Evolutionary conservation across 2,797 vertebrate genomes (phyloP), one percentile per base, ranked within the genome.

Genomic region (Melanotaenia maccullochi): DNA sequence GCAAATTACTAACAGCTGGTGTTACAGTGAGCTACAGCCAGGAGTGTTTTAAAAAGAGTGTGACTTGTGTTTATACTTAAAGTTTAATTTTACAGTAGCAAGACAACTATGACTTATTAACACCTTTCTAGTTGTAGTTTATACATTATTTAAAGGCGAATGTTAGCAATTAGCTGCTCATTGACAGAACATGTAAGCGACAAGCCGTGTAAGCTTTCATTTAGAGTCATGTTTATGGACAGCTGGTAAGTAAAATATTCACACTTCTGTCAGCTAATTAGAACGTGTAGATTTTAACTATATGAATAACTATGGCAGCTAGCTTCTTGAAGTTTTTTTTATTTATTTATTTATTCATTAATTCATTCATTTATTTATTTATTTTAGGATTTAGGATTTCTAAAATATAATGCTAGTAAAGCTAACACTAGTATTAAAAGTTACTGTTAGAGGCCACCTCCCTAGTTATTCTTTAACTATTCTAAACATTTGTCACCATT

Each of bases 1-100:
- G 63, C 28, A 36, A 64, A 78, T 78, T 28, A 59, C 38, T 28
- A 68, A 42, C 82, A 80, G 40, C 63, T 76, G 72, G 22, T 42
- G 25, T 25, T 25, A 68, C 20, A 52, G 60, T 24, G 9, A 52
- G 38, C 38, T 33, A 12, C 54, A 24, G 18, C 57, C 49, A 5
- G 14, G 9, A 12, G 20, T 35, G 22, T 28, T 65, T 60, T 16
- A 38, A 18, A 51, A 0, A 3, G n/a, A 18, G 20, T 7, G 0
- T 40, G 44, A 9, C n/a, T 40, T 5, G 2, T 28, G 1, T 60
- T 7, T 25, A 22, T 24, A 24, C 49, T 47, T 47, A 20, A 47
- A n/a, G 18, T n/a, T n/a, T 47, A 4, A 5, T 13, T 5, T 25
- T 55, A 33, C 20, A 6, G 0, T 47, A 56, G 32, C 49, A 36